phyloP scores from a whole-genome alignment of 1,140 invertebrate species.

The Drosophila seguyi region DNA sequence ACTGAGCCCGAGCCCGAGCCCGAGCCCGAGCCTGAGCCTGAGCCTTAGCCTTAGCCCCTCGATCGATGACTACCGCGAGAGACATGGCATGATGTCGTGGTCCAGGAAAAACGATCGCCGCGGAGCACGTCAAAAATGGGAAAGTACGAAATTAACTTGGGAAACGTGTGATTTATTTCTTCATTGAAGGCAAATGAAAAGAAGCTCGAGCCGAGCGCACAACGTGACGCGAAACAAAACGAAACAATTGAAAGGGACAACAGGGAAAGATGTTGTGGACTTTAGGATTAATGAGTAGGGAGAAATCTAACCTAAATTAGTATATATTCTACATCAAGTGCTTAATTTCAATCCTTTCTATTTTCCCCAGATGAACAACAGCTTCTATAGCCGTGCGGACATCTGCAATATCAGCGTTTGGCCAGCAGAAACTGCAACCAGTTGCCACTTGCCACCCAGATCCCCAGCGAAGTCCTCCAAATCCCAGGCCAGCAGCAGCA shows the following conservation, averaged over 20 bases:
- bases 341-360: background rate
- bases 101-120: constrained; percentile 63
- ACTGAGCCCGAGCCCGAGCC: background rate
- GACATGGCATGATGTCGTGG: constrained; percentile 49
- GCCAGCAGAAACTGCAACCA: constrained; percentile 45
- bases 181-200: constrained; percentile 62
- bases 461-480: constrained; percentile 70
- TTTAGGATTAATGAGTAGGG: background rate
- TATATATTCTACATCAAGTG: background rate
- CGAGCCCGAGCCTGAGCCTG: background rate
- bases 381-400: constrained; percentile 72
- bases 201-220: constrained; percentile 19
- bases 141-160: constrained; percentile 77
- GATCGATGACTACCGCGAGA: constrained; percentile 44
- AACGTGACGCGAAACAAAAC: constrained; percentile 33
- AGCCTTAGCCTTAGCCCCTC: constrained; percentile 7
- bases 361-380: constrained; percentile 30
- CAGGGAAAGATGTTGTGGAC: background rate
- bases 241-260: constrained; percentile 69
- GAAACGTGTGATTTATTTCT: constrained; percentile 82
- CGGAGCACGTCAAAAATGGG: constrained; percentile 76
- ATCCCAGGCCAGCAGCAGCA: constrained; percentile 74
- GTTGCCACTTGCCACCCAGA: constrained; percentile 69
- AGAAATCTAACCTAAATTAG: background rate
- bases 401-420: constrained; percentile 74